phyloP scores from a whole-genome alignment of 2,888 invertebrate species.

The Phortica okadai region DNA sequence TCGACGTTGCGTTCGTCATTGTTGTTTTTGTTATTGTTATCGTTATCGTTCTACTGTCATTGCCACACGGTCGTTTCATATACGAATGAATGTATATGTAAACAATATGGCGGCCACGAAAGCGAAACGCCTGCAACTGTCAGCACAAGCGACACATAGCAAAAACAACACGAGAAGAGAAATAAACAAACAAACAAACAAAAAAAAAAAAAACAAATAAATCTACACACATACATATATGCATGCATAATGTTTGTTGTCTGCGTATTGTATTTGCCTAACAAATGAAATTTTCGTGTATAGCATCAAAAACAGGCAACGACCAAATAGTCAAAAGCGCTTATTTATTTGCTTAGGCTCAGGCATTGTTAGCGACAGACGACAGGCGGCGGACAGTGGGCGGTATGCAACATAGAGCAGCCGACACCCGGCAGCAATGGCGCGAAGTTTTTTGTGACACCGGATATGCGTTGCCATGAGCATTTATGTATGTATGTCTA shows the following conservation, averaged over 20 bases:
- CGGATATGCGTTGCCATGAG: constrained; percentile 21
- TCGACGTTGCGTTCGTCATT: not conserved
- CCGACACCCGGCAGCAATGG: not conserved
- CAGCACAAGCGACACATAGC: not conserved
- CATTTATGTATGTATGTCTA: constrained; percentile 20
- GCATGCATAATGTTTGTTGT: constrained; percentile 41
- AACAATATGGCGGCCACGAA: not conserved
- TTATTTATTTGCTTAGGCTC: constrained; percentile 69
- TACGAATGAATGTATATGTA: not conserved
- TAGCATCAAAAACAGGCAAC: constrained; percentile 27
- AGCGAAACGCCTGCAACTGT: not conserved
- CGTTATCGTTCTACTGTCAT: too few species aligned
- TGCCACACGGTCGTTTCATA: not conserved
- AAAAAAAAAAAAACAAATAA: constrained; percentile 7
- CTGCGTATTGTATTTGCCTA: constrained; percentile 59
- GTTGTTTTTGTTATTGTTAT: not conserved
- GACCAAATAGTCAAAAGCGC: constrained; percentile 38
- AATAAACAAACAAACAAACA: not conserved
- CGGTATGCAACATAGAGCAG: not conserved
- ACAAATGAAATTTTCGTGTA: constrained; percentile 69
- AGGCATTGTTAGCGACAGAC: constrained; percentile 47
- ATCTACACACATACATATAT: not conserved
- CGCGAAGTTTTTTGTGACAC: constrained; percentile 15
- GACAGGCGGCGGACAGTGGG: not conserved
- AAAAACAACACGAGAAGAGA: not conserved